A percentile compares a stretch with the other conserved stretches of the same genome.
Evolutionary conservation across 2,797 vertebrate genomes (phyloP).

Genomic region (Sebastes nivosus): DNA sequence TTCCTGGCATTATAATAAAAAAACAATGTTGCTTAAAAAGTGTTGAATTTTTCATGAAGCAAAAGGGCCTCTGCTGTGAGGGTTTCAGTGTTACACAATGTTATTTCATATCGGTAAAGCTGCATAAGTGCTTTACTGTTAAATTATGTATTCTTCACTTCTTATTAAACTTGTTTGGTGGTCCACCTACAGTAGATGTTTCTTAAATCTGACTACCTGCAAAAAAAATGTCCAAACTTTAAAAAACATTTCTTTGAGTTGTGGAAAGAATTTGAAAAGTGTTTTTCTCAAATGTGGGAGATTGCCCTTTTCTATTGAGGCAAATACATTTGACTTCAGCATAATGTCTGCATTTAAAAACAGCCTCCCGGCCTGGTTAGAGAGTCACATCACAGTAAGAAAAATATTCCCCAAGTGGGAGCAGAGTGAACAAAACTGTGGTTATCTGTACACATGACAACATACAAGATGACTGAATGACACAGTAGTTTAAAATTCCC

Average conservation of each 20-base stretch:
- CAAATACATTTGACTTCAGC: not conserved
- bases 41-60: constrained; percentile 69
- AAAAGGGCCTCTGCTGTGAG: constrained; percentile 25
- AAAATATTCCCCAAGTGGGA: constrained; percentile 6
- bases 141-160: constrained; percentile 63
- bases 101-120: constrained; percentile 54
- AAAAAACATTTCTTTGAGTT: constrained; percentile 8
- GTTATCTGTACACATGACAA: not conserved
- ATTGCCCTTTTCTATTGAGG: not conserved
- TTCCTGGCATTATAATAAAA: constrained; percentile 47
- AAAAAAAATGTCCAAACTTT: constrained; percentile 19
- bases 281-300: not conserved
- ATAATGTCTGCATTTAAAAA: constrained; percentile 19
- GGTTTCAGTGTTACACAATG: constrained; percentile 54
- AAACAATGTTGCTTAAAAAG: constrained; percentile 38
- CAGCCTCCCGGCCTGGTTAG: not conserved
- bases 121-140: constrained; percentile 62
- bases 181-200: constrained; percentile 12
- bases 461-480: not conserved
- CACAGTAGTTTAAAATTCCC: not conserved
- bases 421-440: not conserved
- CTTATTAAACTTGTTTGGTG: constrained; percentile 46
- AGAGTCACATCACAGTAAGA: not conserved
- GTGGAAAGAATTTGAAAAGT: not conserved
- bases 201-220: constrained; percentile 5